These are phyloP conservation scores for Cephalopterus ornatus DNA, from an alignment of 2,113 vertebrate genomes.

Conservation along the genomic window DNA sequence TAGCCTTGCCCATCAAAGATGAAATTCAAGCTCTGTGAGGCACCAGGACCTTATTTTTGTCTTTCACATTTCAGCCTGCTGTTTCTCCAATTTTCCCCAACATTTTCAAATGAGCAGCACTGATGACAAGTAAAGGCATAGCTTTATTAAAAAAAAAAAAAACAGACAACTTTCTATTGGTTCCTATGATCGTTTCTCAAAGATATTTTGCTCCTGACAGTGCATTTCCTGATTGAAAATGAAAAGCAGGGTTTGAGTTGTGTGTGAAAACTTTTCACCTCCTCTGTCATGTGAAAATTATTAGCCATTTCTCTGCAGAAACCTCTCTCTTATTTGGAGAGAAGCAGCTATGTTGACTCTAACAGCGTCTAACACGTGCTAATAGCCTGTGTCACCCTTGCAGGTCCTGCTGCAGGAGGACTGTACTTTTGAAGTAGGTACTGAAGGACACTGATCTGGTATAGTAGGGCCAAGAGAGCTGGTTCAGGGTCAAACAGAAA, in stretches of 20 bases:
- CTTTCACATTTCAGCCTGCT: background rate
- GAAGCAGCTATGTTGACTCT: background rate
- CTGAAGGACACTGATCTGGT: background rate
- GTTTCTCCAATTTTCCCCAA: background rate
- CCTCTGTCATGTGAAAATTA: background rate
- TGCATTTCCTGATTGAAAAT: background rate
- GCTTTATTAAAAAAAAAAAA: background rate
- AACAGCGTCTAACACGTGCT: background rate
- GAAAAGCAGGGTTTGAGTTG: background rate
- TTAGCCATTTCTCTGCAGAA: background rate
- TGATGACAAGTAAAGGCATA: background rate
- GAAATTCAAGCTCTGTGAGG: background rate
- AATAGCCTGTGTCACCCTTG: background rate
- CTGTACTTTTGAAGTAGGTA: background rate
- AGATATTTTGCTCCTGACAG: background rate
- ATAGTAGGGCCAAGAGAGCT: background rate
- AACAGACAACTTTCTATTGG: background rate
- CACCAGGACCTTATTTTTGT: background rate
- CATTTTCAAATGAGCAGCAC: background rate
- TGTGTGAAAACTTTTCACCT: background rate
- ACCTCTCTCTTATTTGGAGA: background rate
- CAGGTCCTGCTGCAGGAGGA: background rate
- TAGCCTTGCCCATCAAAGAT: background rate
- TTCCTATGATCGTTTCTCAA: background rate
- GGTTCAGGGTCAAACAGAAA: background rate